phyloP scores from a whole-genome alignment of 35 echinoderm and acorn worm species.

The Heliocidaris erythrogramma region DNA sequence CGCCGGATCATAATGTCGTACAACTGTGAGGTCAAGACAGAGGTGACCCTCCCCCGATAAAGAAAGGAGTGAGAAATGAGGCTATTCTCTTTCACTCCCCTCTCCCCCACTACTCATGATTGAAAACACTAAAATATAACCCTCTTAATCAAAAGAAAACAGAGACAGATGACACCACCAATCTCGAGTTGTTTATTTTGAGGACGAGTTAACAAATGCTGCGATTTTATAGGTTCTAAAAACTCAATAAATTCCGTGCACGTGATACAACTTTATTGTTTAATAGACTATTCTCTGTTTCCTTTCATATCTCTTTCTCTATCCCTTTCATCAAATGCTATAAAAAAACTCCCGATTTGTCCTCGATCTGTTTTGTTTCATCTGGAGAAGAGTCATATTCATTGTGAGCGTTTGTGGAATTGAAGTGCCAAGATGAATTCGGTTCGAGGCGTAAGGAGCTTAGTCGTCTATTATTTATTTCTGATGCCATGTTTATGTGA shows the following conservation, averaged over 20 bases:
- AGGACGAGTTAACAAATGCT: neutral
- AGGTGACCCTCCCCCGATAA: too few relatives aligned
- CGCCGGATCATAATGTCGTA: too few relatives aligned
- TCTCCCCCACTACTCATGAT: too few relatives aligned
- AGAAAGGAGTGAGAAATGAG: too few relatives aligned
- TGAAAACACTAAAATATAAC: too few relatives aligned
- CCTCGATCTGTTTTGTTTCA: neutral
- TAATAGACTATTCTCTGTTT: neutral
- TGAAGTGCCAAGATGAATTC: neutral
- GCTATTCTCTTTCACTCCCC: too few relatives aligned
- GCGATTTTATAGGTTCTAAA: conserved; percentile 11
- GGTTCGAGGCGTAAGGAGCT: neutral
- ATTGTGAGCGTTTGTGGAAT: neutral
- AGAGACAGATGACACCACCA: neutral
- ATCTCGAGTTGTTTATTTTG: neutral
- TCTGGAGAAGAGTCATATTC: neutral
- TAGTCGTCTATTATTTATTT: neutral
- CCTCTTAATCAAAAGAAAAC: too few relatives aligned
- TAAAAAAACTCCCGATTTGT: neutral
- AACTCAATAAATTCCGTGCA: neutral
- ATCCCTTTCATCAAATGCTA: neutral
- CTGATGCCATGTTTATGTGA: neutral
- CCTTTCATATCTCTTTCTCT: neutral
- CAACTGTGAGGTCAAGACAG: too few relatives aligned
- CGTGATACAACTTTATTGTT: neutral